A percentile compares a stretch with the other conserved stretches of the same genome.
Evolutionary conservation across 2,797 vertebrate genomes (phyloP).

Genomic region (Labeo calbasu): DNA sequence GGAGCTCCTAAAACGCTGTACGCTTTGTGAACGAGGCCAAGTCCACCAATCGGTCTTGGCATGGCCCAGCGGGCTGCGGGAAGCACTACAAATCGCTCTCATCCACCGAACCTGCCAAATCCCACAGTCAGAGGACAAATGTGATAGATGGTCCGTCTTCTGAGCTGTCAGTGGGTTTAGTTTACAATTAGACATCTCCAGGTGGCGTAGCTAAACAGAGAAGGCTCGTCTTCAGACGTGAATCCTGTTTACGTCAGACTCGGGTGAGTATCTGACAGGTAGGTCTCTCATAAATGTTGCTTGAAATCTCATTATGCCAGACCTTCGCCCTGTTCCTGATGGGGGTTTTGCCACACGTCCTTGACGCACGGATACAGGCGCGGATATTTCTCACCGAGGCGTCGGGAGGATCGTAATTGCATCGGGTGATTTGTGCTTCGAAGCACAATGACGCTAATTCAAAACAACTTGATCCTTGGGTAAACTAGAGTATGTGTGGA

Average conservation of each 20-base stretch:
- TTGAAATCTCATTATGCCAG: slow-evolving; percentile 57
- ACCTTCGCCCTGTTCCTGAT: slow-evolving; percentile 53
- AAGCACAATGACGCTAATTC: slow-evolving; percentile 23
- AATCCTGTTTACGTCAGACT: slow-evolving; percentile 49
- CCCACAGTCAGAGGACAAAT: slow-evolving; percentile 47
- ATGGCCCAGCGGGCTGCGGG: slow-evolving; percentile 43
- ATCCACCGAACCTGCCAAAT: slow-evolving; percentile 48
- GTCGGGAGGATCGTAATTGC: slow-evolving; percentile 24
- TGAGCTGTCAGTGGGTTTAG: slow-evolving; percentile 58
- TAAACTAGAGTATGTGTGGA: slow-evolving; percentile 22
- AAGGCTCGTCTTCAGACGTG: slow-evolving; percentile 13
- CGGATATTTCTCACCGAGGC: slow-evolving; percentile 21
- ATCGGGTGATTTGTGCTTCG: slow-evolving; percentile 21
- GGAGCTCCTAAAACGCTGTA: slow-evolving; percentile 29
- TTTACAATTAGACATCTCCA: slow-evolving; percentile 58
- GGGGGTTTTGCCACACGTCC: slow-evolving; percentile 46
- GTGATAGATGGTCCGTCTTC: slow-evolving; percentile 49
- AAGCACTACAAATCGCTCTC: slow-evolving; percentile 49
- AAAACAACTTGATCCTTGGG: slow-evolving; percentile 35
- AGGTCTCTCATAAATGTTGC: slow-evolving; percentile 52
- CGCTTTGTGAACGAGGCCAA: slow-evolving; percentile 63
- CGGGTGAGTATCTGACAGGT: slow-evolving; percentile 62
- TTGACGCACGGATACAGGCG: slow-evolving; percentile 35
- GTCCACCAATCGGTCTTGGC: slow-evolving; percentile 58
- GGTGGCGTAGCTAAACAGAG: slow-evolving; percentile 39